Base-by-base conservation (phyloP, 92 coral and sea anemone species). In the Virgularia gustaviana region DNA sequence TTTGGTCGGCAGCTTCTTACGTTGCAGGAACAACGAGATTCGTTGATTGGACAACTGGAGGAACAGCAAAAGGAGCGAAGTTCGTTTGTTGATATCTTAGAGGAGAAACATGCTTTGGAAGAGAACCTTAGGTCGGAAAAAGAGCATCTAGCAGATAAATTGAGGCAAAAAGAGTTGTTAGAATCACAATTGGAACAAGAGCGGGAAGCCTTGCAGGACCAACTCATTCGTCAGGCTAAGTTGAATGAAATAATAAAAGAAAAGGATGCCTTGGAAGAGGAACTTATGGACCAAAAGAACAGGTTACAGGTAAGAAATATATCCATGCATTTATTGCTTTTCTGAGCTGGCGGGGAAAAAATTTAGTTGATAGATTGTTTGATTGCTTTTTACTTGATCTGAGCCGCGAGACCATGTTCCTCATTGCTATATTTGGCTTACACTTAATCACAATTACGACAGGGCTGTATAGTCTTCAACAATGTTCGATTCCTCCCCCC, bases 41-140 rank as follows among this genome's bases (percentile, higher is more conserved):
- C 90, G 0, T 78, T 92, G 9, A 73, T 89, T 2, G 84, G 83
- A 41, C 96, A 92, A 58, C 84, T 92, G 65, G 98, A 92, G 49
- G 94, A 92, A 55, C 94, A 92, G 80, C 87, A 92, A 72, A 82
- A 86, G 24, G 96, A 92, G 56, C 87, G 98, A 63, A 92, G 71
- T 74, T 89, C 92, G n/a, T 92, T 65, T 70, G 89, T 92, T 34
- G 98, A 92, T 41, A 78, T 92, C 12, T 67, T 92, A 0, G 98
- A 92, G 67, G 98, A 92, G 56, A 92, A 92, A 79, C 90, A 91
- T 63, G 66, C 90, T 0, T 53, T 92, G 39, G 96, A 92, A 71
- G 98, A 92, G 73, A 92, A 90, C 78, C 72, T 92, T 71, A 83
- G 95, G 70, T 82, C 86, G 34, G 98, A 92, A 56, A 87, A 96